Base-by-base conservation (phyloP, 2,113 vertebrate species). In the Cyanoramphus novaezelandiae region DNA sequence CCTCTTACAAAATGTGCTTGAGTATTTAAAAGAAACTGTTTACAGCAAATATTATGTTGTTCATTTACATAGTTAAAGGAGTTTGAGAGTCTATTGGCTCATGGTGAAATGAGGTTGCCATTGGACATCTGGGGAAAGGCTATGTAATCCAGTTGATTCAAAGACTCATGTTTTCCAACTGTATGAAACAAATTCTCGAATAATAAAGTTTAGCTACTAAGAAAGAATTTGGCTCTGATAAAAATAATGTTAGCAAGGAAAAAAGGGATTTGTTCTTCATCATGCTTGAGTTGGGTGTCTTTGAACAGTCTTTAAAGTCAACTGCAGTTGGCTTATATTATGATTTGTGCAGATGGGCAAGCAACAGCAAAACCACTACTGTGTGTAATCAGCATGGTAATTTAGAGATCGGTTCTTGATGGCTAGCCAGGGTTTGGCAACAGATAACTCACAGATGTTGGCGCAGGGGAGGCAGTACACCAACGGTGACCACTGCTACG, bases 401-500 rank as follows among this genome's bases (percentile, higher is more conserved):
- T 80, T 86, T 80, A 74, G 35, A 79, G 18, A 71, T 68, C 23
- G 41, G 10, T 35, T 88, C 78, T 82, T 79, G 57, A 41, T 50
- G 20, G 9, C 9, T 91, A 75, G 39, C 47, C 35, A 68, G 50
- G 24, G 12, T 44, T 18, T 92, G 69, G 55, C 69, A 87, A 71
- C 13, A 81, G 50, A 23, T 70, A 84, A 55, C n/a, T 28, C 10
- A 6, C 46, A 90, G 68, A 47, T 84, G 27, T 47, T 11, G 3
- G 17, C 1, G 0, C 46, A 63, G 27, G 10, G 29, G 14, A 57
- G 57, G 69, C 35, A 78, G 35, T 68, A 18, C 29, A 37, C 17
- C 1, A 2, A n/a, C 13, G 50, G 20, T 28, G 80, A 76, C 13
- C 2, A 0, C 10, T 35, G 9, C 7, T 57, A 43, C 1, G 2